Evolutionary conservation across 2,797 vertebrate species (phyloP).

Genomic region (Hybognathus amarus): DNA sequence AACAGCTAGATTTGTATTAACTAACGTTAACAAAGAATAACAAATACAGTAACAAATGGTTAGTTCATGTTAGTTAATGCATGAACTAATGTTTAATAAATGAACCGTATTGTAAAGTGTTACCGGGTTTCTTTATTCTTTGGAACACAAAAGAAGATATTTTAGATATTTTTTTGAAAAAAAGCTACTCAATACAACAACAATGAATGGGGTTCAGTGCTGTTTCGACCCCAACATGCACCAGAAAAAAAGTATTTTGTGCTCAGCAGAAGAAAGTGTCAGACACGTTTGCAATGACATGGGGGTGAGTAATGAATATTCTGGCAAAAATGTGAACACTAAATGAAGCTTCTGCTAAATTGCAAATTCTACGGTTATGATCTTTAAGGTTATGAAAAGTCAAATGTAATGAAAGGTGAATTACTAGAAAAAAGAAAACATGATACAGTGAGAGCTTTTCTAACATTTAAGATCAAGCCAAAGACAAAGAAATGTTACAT

Average conservation of each 20-base stretch:
- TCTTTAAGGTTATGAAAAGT: not conserved
- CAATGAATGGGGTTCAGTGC: not conserved
- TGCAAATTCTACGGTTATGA: not conserved
- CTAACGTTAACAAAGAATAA: too few species aligned
- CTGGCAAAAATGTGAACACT: not conserved
- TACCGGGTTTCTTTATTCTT: not conserved
- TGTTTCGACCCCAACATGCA: not conserved
- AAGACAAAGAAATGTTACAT: not conserved
- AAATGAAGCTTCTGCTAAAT: not conserved
- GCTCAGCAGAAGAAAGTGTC: not conserved
- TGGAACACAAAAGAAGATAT: not conserved
- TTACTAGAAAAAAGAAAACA: not conserved
- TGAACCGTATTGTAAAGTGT: too few species aligned
- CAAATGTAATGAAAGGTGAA: not conserved
- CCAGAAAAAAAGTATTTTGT: not conserved
- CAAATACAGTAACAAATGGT: too few species aligned
- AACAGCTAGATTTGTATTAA: too few species aligned
- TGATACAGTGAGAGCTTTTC: not conserved
- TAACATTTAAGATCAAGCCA: not conserved
- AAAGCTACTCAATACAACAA: not conserved
- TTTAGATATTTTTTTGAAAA: too few species aligned
- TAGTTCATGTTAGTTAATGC: too few species aligned
- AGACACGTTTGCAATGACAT: not conserved
- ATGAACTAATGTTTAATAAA: too few species aligned
- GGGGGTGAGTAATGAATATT: too few species aligned